Conservation (phyloP, 92 coral and sea anemone species). For the Diadumene lineata region DNA sequence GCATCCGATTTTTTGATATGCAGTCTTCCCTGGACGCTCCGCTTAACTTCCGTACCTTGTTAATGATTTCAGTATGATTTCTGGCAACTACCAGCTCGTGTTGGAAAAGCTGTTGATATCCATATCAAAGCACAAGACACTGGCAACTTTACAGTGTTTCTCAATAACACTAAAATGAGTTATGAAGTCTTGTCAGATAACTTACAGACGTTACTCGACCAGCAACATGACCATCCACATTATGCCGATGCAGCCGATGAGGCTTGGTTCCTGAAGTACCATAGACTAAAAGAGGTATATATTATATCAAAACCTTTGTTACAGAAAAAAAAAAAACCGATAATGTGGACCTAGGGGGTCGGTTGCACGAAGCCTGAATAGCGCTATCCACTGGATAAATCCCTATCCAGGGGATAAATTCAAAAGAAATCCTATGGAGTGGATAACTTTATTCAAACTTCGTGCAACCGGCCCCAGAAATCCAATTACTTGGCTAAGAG, state of each 20-base stretch:
- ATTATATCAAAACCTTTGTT: too few species aligned
- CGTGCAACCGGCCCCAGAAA: background rate
- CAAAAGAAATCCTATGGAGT: too few species aligned
- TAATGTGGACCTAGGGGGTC: background rate
- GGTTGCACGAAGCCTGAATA: too few species aligned
- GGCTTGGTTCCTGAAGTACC: slow-evolving; percentile 54
- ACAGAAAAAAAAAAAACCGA: background rate
- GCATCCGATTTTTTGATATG: too few species aligned
- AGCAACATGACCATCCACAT: slow-evolving; percentile 16
- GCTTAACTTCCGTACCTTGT: background rate
- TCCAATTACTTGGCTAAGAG: background rate
- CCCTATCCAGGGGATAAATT: too few species aligned
- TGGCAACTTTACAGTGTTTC: background rate
- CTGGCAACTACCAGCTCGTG: slow-evolving; percentile 24
- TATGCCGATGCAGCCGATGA: slow-evolving; percentile 2
- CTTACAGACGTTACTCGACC: slow-evolving; percentile 19
- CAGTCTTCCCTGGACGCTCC: background rate
- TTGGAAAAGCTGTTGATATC: slow-evolving; percentile 34
- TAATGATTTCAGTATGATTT: slow-evolving; percentile 25
- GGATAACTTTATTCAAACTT: too few species aligned
- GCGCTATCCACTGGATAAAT: too few species aligned
- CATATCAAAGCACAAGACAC: slow-evolving; percentile 2
- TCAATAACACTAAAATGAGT: background rate
- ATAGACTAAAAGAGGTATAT: slow-evolving; percentile 48
- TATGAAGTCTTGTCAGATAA: slow-evolving; percentile 12